A percentile compares a stretch with the other conserved stretches of the same genome.
phyloP scores from a whole-genome alignment of 37 sponge, comb jelly and placozoan genomes.

The Amphimedon queenslandica region DNA sequence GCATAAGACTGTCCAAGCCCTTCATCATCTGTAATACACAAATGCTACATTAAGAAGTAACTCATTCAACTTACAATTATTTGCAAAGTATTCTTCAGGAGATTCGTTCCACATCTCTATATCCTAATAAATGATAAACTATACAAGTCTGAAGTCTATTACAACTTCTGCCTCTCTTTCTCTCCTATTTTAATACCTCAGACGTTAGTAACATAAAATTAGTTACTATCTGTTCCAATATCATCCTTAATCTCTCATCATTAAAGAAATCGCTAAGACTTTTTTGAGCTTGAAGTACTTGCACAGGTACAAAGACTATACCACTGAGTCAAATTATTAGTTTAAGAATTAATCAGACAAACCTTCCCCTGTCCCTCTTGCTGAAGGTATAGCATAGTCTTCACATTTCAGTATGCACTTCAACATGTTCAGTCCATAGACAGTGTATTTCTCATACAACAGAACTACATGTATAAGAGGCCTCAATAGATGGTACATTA shows the following conservation, averaged over 20 bases:
- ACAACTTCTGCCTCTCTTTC: not conserved
- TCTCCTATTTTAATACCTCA: conserved; percentile 2
- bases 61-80: not conserved
- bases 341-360: not conserved
- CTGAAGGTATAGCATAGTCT: conserved; percentile 55
- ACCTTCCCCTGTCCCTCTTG: conserved; percentile 20
- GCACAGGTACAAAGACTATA: conserved; percentile 49
- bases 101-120: conserved; percentile 32
- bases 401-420: conserved; percentile 55
- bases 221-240: conserved; percentile 44
- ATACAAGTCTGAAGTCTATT: not conserved
- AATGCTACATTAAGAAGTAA: not conserved
- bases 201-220: conserved; percentile 39
- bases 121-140: conserved; percentile 11
- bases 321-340: not conserved
- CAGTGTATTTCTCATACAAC: conserved; percentile 44
- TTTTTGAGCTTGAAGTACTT: conserved; percentile 56
- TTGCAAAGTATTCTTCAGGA: conserved; percentile 66
- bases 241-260: not conserved
- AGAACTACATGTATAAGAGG: conserved; percentile 30
- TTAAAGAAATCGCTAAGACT: conserved; percentile 55
- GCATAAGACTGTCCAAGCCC: conserved; percentile 19
- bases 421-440: conserved; percentile 43
- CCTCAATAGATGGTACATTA: no score
- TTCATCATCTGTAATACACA: conserved; percentile 18